Evolutionary conservation across 2,113 vertebrate genomes (phyloP).

Genomic region (Lanius ludovicianus): DNA sequence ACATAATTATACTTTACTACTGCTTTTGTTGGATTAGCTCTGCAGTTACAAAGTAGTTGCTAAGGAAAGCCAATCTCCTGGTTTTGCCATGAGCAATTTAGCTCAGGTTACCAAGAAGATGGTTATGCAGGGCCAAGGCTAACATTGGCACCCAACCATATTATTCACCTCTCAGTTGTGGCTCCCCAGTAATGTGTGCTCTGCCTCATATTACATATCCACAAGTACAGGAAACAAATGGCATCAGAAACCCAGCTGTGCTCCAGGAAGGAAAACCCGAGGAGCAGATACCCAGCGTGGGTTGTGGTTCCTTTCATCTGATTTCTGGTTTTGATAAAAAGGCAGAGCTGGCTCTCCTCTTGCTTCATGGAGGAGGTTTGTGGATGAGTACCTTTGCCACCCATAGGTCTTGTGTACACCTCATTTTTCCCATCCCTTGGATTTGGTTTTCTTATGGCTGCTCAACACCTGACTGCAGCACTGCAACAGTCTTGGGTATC

Average conservation of each 20-base stretch:
- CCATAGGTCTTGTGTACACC: not conserved
- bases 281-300: not conserved
- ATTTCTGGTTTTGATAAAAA: not conserved
- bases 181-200: slow-evolving; percentile 12
- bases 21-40: slow-evolving; percentile 56
- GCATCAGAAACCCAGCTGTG: not conserved
- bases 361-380: not conserved
- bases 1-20: slow-evolving; percentile 56
- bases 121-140: not conserved
- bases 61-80: slow-evolving; percentile 57
- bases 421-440: not conserved
- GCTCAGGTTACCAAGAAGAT: not conserved
- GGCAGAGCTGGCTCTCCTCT: not conserved
- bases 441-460: not conserved
- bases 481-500: too few species aligned
- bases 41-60: slow-evolving; percentile 68
- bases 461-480: not conserved
- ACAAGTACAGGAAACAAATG: not conserved
- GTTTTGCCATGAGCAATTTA: slow-evolving; percentile 66
- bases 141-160: slow-evolving; percentile 3
- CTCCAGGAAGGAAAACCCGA: not conserved
- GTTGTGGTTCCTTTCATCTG: not conserved
- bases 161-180: slow-evolving; percentile 56
- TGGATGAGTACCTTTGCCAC: not conserved
- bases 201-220: not conserved